Evolutionary conservation across 2,888 invertebrate species (phyloP).

Genomic region (Uropetala carovei): DNA sequence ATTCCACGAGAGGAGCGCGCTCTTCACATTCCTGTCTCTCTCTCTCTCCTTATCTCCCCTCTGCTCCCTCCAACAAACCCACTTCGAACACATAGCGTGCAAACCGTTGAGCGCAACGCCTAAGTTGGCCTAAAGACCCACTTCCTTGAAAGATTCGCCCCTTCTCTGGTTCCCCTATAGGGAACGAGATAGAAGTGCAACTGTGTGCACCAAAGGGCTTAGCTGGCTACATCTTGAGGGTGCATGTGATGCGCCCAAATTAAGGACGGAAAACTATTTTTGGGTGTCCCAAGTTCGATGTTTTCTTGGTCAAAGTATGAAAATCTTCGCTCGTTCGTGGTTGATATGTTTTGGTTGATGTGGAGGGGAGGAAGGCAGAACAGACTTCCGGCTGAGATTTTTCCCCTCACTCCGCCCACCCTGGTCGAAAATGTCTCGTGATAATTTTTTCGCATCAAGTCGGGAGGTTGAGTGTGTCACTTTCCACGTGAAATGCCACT

Average conservation of each 20-base stretch:
- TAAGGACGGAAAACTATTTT: neutral
- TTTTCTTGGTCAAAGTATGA: no score
- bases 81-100: neutral
- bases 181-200: neutral
- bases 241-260: neutral
- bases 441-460: no score
- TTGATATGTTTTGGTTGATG: no score
- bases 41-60: neutral
- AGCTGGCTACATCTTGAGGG: neutral
- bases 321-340: no score
- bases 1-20: slow-evolving; percentile 20
- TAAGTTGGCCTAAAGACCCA: slow-evolving; percentile 56
- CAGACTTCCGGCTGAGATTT: no score
- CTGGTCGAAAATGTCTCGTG: no score
- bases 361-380: no score
- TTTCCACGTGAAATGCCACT: no score
- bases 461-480: no score
- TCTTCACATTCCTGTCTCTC: neutral
- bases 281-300: neutral
- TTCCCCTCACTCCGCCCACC: no score
- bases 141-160: neutral
- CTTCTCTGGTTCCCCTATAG: neutral
- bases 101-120: slow-evolving; percentile 6
- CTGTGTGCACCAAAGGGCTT: neutral
- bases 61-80: slow-evolving; percentile 5